Conservation (phyloP, 2,797 vertebrate species). For the Lepus townsendii region DNA sequence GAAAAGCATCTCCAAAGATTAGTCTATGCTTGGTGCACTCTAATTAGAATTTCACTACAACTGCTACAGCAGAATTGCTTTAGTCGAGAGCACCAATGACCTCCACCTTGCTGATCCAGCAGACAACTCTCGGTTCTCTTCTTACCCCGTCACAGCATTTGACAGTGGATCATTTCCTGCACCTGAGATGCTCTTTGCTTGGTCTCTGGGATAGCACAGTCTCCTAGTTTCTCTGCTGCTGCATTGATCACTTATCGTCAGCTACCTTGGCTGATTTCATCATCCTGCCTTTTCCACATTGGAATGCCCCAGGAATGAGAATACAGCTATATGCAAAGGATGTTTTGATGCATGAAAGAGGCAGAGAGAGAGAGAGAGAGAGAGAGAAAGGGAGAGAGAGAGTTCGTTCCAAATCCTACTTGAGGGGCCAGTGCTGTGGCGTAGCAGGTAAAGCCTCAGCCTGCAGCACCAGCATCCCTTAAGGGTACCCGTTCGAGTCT, state of each 20-base stretch:
- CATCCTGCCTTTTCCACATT: background rate
- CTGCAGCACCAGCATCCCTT: too few species aligned
- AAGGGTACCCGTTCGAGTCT: too few species aligned
- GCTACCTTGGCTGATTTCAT: background rate
- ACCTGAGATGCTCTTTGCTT: accelerated
- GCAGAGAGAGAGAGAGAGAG: too few species aligned
- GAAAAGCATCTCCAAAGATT: background rate
- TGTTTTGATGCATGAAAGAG: background rate
- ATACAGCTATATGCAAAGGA: background rate
- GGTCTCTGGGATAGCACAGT: background rate
- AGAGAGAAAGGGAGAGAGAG: too few species aligned
- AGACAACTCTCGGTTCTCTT: background rate
- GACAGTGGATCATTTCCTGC: background rate
- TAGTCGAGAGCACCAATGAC: background rate
- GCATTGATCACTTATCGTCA: accelerated
- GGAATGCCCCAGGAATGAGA: background rate
- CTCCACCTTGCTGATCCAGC: background rate
- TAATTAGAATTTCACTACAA: background rate
- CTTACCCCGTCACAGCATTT: background rate
- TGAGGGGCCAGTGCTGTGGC: background rate
- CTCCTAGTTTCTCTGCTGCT: background rate
- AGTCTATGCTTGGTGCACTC: background rate
- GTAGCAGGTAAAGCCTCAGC: too few species aligned
- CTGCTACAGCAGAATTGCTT: too few species aligned
- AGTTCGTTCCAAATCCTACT: background rate